These are phyloP conservation scores for Monarcha castaneiventris DNA, from an alignment of 2,113 vertebrate species.

Conservation along the genomic window DNA sequence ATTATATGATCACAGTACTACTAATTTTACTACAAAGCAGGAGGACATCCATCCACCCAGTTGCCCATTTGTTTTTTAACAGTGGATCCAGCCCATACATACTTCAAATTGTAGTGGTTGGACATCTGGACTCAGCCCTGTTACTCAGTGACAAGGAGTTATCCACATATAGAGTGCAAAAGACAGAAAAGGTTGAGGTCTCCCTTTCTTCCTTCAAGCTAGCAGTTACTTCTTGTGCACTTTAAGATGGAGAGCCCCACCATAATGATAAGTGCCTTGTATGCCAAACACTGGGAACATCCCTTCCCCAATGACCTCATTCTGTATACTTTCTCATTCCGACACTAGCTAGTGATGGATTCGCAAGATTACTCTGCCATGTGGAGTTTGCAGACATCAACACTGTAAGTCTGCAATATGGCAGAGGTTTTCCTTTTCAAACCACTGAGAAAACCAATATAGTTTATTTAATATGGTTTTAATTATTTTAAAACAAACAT, in stretches of 20 bases:
- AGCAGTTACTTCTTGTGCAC: background rate
- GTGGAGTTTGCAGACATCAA: background rate
- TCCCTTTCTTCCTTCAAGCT: background rate
- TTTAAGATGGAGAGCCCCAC: background rate
- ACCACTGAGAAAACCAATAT: background rate
- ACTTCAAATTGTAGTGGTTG: background rate
- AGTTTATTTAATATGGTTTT: background rate
- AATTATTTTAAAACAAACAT: background rate
- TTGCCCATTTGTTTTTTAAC: background rate
- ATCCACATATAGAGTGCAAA: accelerated
- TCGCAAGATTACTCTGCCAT: background rate
- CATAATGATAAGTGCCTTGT: background rate
- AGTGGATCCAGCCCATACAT: no score
- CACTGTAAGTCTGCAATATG: background rate
- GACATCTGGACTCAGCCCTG: background rate
- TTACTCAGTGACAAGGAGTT: background rate
- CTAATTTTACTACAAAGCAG: background rate
- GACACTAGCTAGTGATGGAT: background rate
- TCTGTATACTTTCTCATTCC: background rate
- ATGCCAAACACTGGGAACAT: background rate
- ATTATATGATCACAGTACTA: background rate
- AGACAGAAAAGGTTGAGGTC: background rate
- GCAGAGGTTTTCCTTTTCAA: background rate
- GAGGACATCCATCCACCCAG: background rate
- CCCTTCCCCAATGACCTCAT: background rate